Base-by-base conservation (phyloP, 2,888 invertebrate genomes). In the Leptinotarsa rubiginosa region DNA sequence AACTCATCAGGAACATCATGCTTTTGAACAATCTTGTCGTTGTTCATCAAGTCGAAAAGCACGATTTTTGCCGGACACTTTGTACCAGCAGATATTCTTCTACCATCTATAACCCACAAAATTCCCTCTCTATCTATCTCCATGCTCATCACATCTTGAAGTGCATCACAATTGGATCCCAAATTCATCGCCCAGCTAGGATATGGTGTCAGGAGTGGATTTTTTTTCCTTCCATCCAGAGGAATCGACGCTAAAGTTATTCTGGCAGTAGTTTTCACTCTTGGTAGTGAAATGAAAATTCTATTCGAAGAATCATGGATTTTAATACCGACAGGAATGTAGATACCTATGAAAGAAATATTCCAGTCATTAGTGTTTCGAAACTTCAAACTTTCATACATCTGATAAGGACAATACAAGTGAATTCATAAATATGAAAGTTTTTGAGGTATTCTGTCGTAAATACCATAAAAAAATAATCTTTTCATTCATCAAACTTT, bases 61-160 rank as follows among this genome's bases (percentile, higher is more conserved):
- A 93, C 90, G 66, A 93, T 85, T 65, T 92, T 91, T 0, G 93
- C 92, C 2, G 91, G 91, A 82, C 93, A 94, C 77, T 88, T 89
- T 12, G 88, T 82, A 81, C 87, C 86, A 76, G 80, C 75, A 20
- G 91, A 90, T 7, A 91, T 88, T 72, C 92, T 88, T 0, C 93
- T 93, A 73, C 91, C 91, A 78, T 93, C 93, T 69, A 92, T 88
- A 25, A 90, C 89, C 89, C 92, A 92, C 91, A 93, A 91, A 12
- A 92, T 86, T 12, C 93, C 92, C 75, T 90, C 89, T 10, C 90
- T 90, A 85, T 94, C 93, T 75, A 93, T 91, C 83, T 93, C 93
- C 84, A 93, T 89, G 79, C 92, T 92, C 85, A 93, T 92, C 49
- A 93, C 92, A 81, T 91, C 92, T 84, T 93, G 93, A 75, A 94